These are phyloP conservation scores for Scartelaos histophorus DNA, from an alignment of 2,113 vertebrate species.

Conservation along the genomic window DNA sequence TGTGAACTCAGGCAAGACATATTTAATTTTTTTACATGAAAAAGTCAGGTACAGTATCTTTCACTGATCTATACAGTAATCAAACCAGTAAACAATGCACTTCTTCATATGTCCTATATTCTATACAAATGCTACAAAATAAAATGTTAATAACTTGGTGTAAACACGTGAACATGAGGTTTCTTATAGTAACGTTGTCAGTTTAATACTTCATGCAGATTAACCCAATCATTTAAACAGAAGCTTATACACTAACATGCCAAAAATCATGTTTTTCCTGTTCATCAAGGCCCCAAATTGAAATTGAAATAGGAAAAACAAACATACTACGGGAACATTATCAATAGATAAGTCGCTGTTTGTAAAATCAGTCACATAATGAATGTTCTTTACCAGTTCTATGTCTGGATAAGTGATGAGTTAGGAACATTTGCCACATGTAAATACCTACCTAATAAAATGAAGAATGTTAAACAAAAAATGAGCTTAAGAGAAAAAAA, in stretches of 20 bases:
- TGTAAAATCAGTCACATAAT: not conserved
- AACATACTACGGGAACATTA: not conserved
- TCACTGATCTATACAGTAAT: not conserved
- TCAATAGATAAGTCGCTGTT: not conserved
- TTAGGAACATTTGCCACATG: not conserved
- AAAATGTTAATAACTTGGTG: not conserved
- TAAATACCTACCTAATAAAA: not conserved
- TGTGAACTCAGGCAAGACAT: too few species aligned
- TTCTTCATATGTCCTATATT: not conserved
- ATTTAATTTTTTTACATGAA: too few species aligned
- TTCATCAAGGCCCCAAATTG: not conserved
- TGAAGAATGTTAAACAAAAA: not conserved
- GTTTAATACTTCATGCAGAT: slow-evolving; percentile 6
- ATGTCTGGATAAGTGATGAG: not conserved
- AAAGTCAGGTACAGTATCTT: too few species aligned
- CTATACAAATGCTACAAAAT: not conserved
- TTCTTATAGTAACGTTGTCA: not conserved
- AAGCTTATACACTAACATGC: not conserved
- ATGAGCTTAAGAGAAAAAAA: not conserved
- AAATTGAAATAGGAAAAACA: not conserved
- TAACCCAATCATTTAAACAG: not conserved
- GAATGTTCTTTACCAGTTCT: not conserved
- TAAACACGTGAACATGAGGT: not conserved
- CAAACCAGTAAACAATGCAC: slow-evolving; percentile 2
- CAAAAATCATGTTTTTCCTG: not conserved